Evolutionary conservation across 2,113 vertebrate species (phyloP), one percentile per base, ranked within the genome.

Genomic region (Zosterops borbonicus): DNA sequence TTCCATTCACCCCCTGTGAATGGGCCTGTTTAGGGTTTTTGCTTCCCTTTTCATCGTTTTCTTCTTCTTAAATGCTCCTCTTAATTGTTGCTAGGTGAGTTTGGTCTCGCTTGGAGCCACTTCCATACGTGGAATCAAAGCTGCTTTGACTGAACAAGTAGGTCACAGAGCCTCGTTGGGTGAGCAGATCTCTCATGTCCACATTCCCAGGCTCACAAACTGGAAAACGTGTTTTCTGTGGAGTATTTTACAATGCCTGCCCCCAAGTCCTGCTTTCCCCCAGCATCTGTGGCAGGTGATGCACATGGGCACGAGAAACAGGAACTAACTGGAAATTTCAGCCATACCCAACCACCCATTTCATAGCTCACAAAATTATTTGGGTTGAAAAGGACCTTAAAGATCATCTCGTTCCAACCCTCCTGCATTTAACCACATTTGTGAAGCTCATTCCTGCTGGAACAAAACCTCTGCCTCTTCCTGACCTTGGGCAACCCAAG

Each of bases 121-220:
- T 93, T 63, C 1, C 12, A 93, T 50, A 96, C 3, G 5, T 46
- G 90, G 73, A 95, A 89, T 92, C 94, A 96, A 92, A 96, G 94
- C 94, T 55, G 88, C 92, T 96, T 87, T 97, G 90, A 93, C 69
- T 95, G 96, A 93, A 76, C 95, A 96, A 96, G 88, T 94, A 94
- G 92, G 95, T 96, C 96, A 94, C 83, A 37, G 73, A 90, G 93
- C 60, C 82, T 90, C 23, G 35, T 64, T 64, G 93, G 76, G 88
- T 0, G 17, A 92, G 64, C 2, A 1, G 63, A 86, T 81, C 85
- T 75, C 68, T 27, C 2, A 2, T 44, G n/a, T 44, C 56, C 80
- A 31, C 4, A 7, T 73, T 89, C 41, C 46, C 69, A 64, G 52
- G 56, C 89, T 93, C 85, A 78, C 64, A 24, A 27, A 79, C 64